Conservation (phyloP, 1,140 invertebrate genomes). For the Lepidurus couesii region DNA sequence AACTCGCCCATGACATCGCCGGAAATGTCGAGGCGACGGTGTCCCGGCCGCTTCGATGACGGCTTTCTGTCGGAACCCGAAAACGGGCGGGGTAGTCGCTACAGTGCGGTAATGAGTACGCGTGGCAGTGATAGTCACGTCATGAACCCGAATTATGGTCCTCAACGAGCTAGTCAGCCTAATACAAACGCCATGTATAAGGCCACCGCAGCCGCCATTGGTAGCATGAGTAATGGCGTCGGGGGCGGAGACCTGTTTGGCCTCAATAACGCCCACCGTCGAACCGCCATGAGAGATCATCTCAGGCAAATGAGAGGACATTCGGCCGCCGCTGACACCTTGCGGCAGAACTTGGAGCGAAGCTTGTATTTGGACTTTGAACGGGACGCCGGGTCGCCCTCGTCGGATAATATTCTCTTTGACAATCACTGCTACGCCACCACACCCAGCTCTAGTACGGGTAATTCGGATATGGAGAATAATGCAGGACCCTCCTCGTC, state of each 20-base stretch:
- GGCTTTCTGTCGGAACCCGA: slow-evolving; percentile 37
- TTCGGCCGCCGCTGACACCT: slow-evolving; percentile 29
- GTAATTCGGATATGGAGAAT: slow-evolving; percentile 73
- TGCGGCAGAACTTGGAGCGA: slow-evolving; percentile 46
- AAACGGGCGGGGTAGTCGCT: slow-evolving; percentile 38
- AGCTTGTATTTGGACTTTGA: slow-evolving; percentile 76
- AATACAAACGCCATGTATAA: slow-evolving; percentile 20
- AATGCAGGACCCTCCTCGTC: slow-evolving; percentile 19
- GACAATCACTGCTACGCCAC: slow-evolving; percentile 90
- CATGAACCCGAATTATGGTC: neutral
- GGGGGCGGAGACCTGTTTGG: slow-evolving; percentile 37
- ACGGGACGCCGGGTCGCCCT: slow-evolving; percentile 69
- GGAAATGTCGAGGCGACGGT: slow-evolving; percentile 70
- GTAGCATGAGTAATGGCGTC: slow-evolving; percentile 43
- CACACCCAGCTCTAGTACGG: slow-evolving; percentile 75
- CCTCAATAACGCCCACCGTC: slow-evolving; percentile 25
- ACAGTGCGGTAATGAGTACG: slow-evolving; percentile 42
- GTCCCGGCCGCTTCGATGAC: slow-evolving; percentile 37
- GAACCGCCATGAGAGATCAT: slow-evolving; percentile 28
- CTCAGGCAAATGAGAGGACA: neutral
- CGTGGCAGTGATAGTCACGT: slow-evolving; percentile 29
- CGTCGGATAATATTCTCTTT: slow-evolving; percentile 85
- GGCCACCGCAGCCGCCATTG: slow-evolving; percentile 35
- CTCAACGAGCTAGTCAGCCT: slow-evolving; percentile 10
- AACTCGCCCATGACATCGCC: slow-evolving; percentile 63